A percentile compares a stretch with the other conserved stretches of the same genome.
Evolutionary conservation across 1,140 invertebrate species (phyloP).

Genomic region (Diorhabda carinulata): DNA sequence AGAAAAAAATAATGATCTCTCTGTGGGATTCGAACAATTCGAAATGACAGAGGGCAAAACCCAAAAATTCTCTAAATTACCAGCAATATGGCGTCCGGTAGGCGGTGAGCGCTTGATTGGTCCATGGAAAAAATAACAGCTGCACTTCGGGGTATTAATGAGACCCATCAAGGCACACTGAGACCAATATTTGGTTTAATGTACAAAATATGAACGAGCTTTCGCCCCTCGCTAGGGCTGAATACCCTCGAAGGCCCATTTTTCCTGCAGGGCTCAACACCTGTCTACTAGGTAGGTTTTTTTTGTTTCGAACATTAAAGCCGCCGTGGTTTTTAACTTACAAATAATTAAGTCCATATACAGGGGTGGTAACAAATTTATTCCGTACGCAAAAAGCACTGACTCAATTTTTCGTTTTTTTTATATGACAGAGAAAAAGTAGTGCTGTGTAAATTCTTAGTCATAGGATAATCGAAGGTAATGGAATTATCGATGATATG

Average conservation of each 20-base stretch:
- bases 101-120: conserved; percentile 34
- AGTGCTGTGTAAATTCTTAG: too few relatives aligned
- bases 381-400: too few relatives aligned
- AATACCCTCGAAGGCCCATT: too few relatives aligned
- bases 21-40: background rate
- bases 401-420: too few relatives aligned
- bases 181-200: conserved; percentile 39
- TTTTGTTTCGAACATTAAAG: too few relatives aligned
- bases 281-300: background rate
- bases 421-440: too few relatives aligned
- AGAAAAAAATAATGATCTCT: conserved; percentile 8
- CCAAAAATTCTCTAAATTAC: conserved; percentile 21
- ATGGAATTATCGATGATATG: too few relatives aligned
- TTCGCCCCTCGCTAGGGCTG: background rate
- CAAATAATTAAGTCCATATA: too few relatives aligned
- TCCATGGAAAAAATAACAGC: conserved; percentile 43
- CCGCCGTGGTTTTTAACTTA: too few relatives aligned
- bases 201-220: background rate
- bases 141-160: conserved; percentile 41
- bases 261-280: background rate
- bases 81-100: conserved; percentile 29
- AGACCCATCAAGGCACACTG: conserved; percentile 37
- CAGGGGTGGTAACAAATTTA: too few relatives aligned
- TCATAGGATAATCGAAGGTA: too few relatives aligned
- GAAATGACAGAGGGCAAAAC: conserved; percentile 18